A percentile compares a stretch with the other conserved stretches of the same genome.
These are phyloP conservation scores for Paedocypris sp. DNA, from an alignment of 2,113 vertebrate genomes.

Conservation along the genomic window DNA sequence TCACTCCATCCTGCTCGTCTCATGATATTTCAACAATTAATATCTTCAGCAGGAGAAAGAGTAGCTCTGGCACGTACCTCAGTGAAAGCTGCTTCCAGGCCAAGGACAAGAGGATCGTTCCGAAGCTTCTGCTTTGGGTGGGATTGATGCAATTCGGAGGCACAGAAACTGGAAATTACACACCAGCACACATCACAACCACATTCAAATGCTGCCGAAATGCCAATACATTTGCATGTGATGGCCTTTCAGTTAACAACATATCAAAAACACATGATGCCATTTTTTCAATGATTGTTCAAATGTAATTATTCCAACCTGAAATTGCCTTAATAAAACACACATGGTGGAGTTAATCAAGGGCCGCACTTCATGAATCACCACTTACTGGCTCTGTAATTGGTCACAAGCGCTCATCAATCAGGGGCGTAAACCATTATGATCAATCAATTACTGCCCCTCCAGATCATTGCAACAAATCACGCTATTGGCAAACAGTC, in stretches of 20 bases:
- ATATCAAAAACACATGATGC: no score
- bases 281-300: slow-evolving; percentile 15
- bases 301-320: neutral
- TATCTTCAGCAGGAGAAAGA: slow-evolving; percentile 42
- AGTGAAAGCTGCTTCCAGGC: slow-evolving; percentile 21
- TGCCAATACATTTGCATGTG: neutral
- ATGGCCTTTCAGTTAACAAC: no score
- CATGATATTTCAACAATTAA: slow-evolving; percentile 60
- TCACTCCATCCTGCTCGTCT: slow-evolving; percentile 28
- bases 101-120: slow-evolving; percentile 13
- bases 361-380: neutral
- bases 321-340: neutral
- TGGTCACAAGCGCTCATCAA: slow-evolving; percentile 42
- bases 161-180: neutral
- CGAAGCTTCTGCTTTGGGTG: slow-evolving; percentile 23
- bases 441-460: slow-evolving; percentile 49
- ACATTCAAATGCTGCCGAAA: slow-evolving; percentile 27
- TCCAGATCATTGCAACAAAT: slow-evolving; percentile 44
- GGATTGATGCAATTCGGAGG: slow-evolving; percentile 1
- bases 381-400: slow-evolving; percentile 29
- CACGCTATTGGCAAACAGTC: slow-evolving; percentile 50
- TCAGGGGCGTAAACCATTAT: slow-evolving; percentile 50
- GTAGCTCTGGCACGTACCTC: slow-evolving; percentile 5
- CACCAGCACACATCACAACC: slow-evolving; percentile 33
- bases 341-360: neutral